phyloP scores from a whole-genome alignment of 2,797 vertebrate species.

The Capromys pilorides region DNA sequence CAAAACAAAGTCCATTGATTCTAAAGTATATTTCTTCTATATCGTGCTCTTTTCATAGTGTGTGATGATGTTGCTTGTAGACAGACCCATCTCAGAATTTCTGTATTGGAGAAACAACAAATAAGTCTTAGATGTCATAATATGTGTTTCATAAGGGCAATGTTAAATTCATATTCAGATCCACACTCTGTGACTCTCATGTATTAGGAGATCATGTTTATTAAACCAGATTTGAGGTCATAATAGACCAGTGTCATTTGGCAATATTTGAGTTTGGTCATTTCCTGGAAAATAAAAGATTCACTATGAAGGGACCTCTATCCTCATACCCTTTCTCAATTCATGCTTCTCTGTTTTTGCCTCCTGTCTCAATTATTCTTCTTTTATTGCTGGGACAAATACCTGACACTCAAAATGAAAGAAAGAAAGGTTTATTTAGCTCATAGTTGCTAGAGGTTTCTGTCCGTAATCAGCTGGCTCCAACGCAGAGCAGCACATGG shows the following conservation, averaged over 20 bases:
- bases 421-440: no score
- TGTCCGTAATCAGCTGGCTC: no score
- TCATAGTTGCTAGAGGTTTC: no score
- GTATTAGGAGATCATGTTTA: background rate
- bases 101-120: constrained; percentile 3
- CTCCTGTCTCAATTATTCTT: no score
- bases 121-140: constrained; percentile 35
- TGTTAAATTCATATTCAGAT: constrained; percentile 23
- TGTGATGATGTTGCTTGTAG: background rate
- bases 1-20: background rate
- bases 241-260: background rate
- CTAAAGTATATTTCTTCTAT: background rate
- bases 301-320: background rate
- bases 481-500: no score
- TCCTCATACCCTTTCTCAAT: background rate
- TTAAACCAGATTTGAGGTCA: background rate
- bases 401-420: no score
- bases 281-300: constrained; percentile 4
- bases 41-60: background rate
- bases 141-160: background rate
- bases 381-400: no score
- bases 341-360: background rate
- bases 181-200: background rate
- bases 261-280: background rate
- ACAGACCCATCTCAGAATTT: background rate